Conservation (phyloP, 2,888 invertebrate genomes). For the Drosophila neutralis region DNA sequence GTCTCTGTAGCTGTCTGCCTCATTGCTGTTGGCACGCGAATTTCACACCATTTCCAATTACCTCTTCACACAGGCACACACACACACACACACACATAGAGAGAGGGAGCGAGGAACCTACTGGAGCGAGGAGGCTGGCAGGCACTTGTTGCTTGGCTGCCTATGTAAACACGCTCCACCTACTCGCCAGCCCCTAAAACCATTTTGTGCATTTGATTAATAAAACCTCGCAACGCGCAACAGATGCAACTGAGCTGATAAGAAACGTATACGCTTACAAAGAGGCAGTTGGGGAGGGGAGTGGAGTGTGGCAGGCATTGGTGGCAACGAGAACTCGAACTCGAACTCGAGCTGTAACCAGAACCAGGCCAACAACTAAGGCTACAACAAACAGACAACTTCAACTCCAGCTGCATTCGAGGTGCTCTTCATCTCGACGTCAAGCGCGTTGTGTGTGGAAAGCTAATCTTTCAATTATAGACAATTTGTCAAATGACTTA, state of each 20-base stretch:
- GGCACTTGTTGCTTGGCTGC: constrained; percentile 63
- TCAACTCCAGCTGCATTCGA: constrained; percentile 36
- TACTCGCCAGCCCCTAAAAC: constrained; percentile 77
- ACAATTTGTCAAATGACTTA: constrained; percentile 84
- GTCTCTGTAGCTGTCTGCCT: constrained; percentile 19
- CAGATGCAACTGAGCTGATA: constrained; percentile 77
- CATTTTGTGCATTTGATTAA: constrained; percentile 83
- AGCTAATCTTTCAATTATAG: constrained; percentile 85
- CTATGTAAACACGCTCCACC: constrained; percentile 80
- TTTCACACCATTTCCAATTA: constrained; percentile 81
- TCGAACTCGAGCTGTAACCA: constrained; percentile 22
- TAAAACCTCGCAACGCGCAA: constrained; percentile 82
- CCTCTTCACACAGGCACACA: constrained; percentile 20
- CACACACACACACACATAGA: neutral
- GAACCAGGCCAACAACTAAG: constrained; percentile 9
- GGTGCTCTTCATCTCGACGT: constrained; percentile 69
- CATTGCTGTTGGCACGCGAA: constrained; percentile 69
- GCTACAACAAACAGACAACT: constrained; percentile 13
- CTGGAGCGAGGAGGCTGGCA: constrained; percentile 33
- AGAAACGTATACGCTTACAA: constrained; percentile 60
- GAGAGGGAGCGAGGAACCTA: constrained; percentile 1
- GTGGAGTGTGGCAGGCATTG: constrained; percentile 5
- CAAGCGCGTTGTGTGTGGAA: constrained; percentile 76
- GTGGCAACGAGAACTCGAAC: constrained; percentile 4
- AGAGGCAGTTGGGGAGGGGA: neutral